A percentile compares a stretch with the other conserved stretches of the same genome.
Conservation (phyloP, 1,140 invertebrate species). For the Spodoptera litura region DNA sequence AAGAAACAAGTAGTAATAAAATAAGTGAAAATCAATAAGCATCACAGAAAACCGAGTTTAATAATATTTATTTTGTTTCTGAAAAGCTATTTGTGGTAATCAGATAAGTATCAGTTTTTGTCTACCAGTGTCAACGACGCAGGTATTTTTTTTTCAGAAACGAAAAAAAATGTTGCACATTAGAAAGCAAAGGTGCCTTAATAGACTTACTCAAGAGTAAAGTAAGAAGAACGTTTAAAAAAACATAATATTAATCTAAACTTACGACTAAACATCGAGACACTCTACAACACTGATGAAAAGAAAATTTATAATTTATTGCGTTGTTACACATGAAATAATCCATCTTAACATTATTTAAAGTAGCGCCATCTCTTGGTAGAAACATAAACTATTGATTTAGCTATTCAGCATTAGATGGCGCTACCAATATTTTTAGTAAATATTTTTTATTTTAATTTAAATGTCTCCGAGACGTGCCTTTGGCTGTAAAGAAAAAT, state of each 20-base stretch:
- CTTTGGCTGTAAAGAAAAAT: constrained; percentile 30
- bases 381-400: neutral
- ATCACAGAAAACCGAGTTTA: too few relatives aligned
- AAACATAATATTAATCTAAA: neutral
- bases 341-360: constrained; percentile 24
- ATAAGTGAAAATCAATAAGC: too few relatives aligned
- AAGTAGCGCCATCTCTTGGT: constrained; percentile 2
- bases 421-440: constrained; percentile 1
- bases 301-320: constrained; percentile 32
- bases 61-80: too few relatives aligned
- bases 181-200: too few relatives aligned
- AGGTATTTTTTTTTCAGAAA: too few relatives aligned
- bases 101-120: too few relatives aligned
- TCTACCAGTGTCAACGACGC: too few relatives aligned
- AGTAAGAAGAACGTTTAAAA: neutral
- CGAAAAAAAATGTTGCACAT: too few relatives aligned
- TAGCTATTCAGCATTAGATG: constrained; percentile 8
- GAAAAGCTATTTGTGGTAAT: too few relatives aligned
- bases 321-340: constrained; percentile 33
- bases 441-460: neutral
- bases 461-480: constrained; percentile 24
- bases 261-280: constrained; percentile 20
- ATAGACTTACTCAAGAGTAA: neutral
- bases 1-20: neutral
- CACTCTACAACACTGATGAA: constrained; percentile 9